Conservation (phyloP, 1,140 invertebrate species). For the Drosophila arizonae region DNA sequence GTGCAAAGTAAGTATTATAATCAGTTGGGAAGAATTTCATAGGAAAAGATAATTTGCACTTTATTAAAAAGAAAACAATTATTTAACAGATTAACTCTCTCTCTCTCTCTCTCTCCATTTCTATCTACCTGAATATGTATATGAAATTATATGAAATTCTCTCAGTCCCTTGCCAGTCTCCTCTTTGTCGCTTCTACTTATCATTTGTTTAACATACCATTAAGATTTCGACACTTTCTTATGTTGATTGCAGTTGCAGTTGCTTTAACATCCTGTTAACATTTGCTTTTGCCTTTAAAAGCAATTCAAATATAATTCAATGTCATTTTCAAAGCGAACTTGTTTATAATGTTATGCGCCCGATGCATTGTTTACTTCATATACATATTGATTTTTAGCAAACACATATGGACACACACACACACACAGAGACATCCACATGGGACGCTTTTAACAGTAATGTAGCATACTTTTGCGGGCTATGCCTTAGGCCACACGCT, state of each 20-base stretch:
- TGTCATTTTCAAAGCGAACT: conserved; percentile 23
- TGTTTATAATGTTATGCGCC: conserved; percentile 48
- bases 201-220: neutral
- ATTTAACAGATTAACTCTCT: too few species aligned
- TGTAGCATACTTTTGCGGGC: conserved; percentile 69
- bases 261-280: neutral
- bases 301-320: conserved; percentile 6
- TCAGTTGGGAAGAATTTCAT: too few species aligned
- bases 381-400: conserved; percentile 52
- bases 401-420: conserved; percentile 6
- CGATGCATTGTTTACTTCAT: conserved; percentile 61
- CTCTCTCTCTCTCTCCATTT: too few species aligned
- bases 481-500: conserved; percentile 45
- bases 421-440: conserved; percentile 8
- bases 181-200: neutral
- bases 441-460: conserved; percentile 39
- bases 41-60: too few species aligned
- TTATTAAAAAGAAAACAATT: too few species aligned
- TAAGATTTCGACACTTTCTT: neutral
- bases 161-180: too few species aligned
- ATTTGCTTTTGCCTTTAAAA: neutral
- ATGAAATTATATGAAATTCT: too few species aligned
- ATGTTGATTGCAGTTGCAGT: neutral
- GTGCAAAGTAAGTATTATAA: too few species aligned
- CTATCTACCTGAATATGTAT: too few species aligned